Evolutionary conservation across 1,140 invertebrate species (phyloP).

Genomic region (Hylaeus volcanicus): DNA sequence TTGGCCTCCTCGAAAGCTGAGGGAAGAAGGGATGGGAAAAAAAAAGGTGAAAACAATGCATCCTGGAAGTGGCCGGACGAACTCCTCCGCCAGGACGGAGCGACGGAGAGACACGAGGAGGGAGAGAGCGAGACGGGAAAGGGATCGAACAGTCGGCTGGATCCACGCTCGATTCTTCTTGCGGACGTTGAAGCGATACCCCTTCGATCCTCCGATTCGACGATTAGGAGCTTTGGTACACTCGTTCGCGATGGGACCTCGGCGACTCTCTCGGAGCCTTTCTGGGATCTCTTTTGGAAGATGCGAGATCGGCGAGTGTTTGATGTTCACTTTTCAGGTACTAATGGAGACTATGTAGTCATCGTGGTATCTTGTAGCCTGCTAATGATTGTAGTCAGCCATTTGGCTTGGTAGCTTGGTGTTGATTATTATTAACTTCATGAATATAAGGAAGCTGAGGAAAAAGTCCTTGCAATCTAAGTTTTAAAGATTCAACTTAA

Average conservation of each 20-base stretch:
- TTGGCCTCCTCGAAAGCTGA: constrained; percentile 20
- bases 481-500: too few relatives aligned
- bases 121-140: neutral
- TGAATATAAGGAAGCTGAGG: too few relatives aligned
- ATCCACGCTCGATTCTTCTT: constrained; percentile 23
- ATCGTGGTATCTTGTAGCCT: too few relatives aligned
- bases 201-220: constrained; percentile 12
- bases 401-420: too few relatives aligned
- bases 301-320: neutral
- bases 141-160: constrained; percentile 14
- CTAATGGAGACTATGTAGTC: too few relatives aligned
- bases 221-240: constrained; percentile 12
- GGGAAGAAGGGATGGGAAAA: constrained; percentile 23
- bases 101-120: neutral
- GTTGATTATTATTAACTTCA: too few relatives aligned
- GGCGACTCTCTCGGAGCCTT: neutral
- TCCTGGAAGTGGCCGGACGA: constrained; percentile 51
- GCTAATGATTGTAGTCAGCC: too few relatives aligned
- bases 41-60: constrained; percentile 65
- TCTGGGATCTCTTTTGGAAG: neutral
- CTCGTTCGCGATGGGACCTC: neutral
- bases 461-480: too few relatives aligned
- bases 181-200: constrained; percentile 13
- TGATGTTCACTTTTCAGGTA: neutral
- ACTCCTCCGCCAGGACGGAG: constrained; percentile 4